Base-by-base conservation (phyloP, 2,797 vertebrate species). In the Rhodeus uyekii region DNA sequence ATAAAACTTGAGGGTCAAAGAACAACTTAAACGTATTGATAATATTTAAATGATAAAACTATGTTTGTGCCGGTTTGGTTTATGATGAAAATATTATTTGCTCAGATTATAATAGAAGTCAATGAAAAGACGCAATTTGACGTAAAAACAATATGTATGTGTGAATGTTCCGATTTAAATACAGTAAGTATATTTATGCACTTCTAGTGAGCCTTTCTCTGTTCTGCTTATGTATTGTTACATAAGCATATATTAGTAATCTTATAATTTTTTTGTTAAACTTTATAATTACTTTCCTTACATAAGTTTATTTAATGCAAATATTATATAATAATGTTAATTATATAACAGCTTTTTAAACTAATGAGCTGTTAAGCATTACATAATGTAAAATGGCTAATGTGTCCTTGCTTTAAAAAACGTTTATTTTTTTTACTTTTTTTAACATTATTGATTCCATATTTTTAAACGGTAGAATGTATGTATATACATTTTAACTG, bases 351-450 rank as follows among this genome's bases (percentile, higher is more conserved):
- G 22, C 13, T 27, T 39, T 53, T 19, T 14, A 72, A 10, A 16
- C 50, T 39, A 74, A 74, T 58, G 50, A 74, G 72, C 32, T 55
- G 72, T 55, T 55, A 72, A 36, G 72, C n/a, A 55, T 55, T 58
- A 58, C 14, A 74, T 58, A 74, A 58, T 74, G 34, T 74, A 27
- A 18, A 74, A 38, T 36, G 42, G 5, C 5, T 72, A 50, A 34
- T n/a, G n/a, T n/a, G n/a, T n/a, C n/a, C n/a, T n/a, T n/a, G n/a
- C n/a, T n/a, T n/a, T n/a, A n/a, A n/a, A n/a, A n/a, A n/a, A n/a
- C n/a, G n/a, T n/a, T n/a, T n/a, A n/a, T n/a, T n/a, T n/a, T n/a
- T n/a, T n/a, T n/a, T 39, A 1, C 38, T 39, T 39, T 22, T 53
- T 53, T 46, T 46, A 19, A 24, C 13, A 3, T 10, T 27, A 13